These are phyloP conservation scores for Malaclemys terrapin DNA, from an alignment of 2,113 vertebrate genomes.

Conservation along the genomic window DNA sequence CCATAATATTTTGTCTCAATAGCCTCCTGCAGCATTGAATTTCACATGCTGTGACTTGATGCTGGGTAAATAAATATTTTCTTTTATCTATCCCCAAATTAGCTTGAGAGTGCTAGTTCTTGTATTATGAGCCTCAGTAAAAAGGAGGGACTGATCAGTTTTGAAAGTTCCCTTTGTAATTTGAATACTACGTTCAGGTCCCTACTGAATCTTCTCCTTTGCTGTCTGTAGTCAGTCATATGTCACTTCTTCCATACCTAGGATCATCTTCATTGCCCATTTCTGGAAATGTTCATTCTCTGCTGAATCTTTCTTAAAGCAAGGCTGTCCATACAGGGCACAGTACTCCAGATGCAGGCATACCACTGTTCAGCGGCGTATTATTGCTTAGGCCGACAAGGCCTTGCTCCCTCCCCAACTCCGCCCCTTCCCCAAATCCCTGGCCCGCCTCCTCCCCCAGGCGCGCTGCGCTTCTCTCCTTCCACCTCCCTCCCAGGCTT, in stretches of 20 bases:
- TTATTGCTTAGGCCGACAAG: too few species aligned
- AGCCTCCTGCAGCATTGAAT: constrained; percentile 28
- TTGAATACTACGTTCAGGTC: background rate
- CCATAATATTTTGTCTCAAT: background rate
- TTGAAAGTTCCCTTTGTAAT: constrained; percentile 40
- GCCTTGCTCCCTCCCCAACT: too few species aligned
- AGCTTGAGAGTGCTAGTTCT: constrained; percentile 41
- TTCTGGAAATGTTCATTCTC: background rate
- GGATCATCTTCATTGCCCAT: background rate
- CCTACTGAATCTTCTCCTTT: background rate
- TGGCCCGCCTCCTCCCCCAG: too few species aligned
- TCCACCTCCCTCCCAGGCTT: too few species aligned
- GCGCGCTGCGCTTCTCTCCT: too few species aligned
- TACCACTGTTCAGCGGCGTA: background rate
- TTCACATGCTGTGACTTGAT: background rate
- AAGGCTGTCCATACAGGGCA: background rate
- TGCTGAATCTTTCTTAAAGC: background rate
- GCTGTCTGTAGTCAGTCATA: background rate
- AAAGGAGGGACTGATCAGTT: background rate
- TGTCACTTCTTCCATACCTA: background rate
- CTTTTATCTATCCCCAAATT: constrained; percentile 39
- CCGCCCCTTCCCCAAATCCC: too few species aligned
- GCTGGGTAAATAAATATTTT: constrained; percentile 58
- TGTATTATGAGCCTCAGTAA: constrained; percentile 28
- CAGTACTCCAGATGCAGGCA: background rate